Evolutionary conservation across 35 echinoderm and acorn worm species (phyloP).

Genomic region (Hemicentrotus pulcherrimus): DNA sequence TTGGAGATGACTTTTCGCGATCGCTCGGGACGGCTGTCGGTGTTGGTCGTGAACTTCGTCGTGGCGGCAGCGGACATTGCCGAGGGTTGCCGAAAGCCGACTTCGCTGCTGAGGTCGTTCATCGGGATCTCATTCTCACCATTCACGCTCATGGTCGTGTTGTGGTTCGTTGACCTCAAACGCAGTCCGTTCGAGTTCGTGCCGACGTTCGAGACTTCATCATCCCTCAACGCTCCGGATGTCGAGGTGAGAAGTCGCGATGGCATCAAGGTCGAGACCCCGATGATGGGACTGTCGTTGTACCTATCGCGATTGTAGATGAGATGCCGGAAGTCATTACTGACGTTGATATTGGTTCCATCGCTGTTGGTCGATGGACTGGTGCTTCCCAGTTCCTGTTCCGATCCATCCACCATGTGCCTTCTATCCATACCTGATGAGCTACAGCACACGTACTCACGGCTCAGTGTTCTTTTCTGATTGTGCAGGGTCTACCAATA

Average conservation of each 20-base stretch:
- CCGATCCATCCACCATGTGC: background rate
- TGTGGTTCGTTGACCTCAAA: background rate
- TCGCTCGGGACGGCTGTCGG: background rate
- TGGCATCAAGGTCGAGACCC: background rate
- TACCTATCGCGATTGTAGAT: background rate
- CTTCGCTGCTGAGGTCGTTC: background rate
- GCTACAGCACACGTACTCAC: too few species aligned
- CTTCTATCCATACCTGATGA: background rate
- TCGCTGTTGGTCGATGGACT: background rate
- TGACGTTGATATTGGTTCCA: background rate
- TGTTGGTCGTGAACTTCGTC: background rate
- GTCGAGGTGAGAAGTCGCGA: background rate
- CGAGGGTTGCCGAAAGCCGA: background rate
- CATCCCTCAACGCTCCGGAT: background rate
- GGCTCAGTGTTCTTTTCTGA: background rate
- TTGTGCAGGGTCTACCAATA: too few species aligned
- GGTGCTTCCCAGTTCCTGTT: background rate
- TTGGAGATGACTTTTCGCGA: slow-evolving; percentile 17
- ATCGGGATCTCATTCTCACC: background rate
- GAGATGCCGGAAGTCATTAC: background rate
- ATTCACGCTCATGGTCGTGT: background rate
- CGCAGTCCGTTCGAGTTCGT: background rate
- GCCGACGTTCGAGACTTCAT: background rate
- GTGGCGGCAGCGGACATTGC: background rate
- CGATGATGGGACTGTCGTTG: background rate